These are phyloP conservation scores for Leuciscus idus DNA, from an alignment of 2,113 vertebrate genomes.

Conservation along the genomic window DNA sequence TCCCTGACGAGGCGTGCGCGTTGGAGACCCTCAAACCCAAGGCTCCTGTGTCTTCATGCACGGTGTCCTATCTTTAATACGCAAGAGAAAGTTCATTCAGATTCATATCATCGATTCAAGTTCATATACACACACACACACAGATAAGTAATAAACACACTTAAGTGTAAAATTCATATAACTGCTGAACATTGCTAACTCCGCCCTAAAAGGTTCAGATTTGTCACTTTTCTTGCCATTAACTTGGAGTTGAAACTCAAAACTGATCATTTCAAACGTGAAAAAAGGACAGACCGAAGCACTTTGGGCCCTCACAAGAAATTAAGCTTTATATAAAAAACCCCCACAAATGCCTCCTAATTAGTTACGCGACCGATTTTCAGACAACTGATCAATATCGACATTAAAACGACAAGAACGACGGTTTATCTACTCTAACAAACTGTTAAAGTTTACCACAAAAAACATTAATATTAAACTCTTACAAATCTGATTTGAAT, in stretches of 20 bases:
- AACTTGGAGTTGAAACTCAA: neutral
- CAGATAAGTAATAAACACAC: neutral
- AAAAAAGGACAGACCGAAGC: slow-evolving; percentile 46
- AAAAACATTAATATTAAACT: slow-evolving; percentile 82
- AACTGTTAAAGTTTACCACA: slow-evolving; percentile 72
- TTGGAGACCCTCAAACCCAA: slow-evolving; percentile 37
- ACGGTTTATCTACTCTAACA: slow-evolving; percentile 72
- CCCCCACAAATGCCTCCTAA: slow-evolving; percentile 48
- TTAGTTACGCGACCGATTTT: slow-evolving; percentile 61
- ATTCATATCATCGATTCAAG: slow-evolving; percentile 61
- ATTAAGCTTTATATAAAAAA: slow-evolving; percentile 16
- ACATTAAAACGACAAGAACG: slow-evolving; percentile 68
- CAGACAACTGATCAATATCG: slow-evolving; percentile 71
- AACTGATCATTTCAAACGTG: neutral
- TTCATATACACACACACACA: slow-evolving; percentile 30
- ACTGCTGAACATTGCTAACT: too few relatives aligned
- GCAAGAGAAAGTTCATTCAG: slow-evolving; percentile 56
- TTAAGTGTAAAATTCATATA: too few relatives aligned
- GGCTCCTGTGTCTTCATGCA: slow-evolving; percentile 57
- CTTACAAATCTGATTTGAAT: slow-evolving; percentile 82
- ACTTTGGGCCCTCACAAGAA: slow-evolving; percentile 53
- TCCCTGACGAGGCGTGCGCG: slow-evolving; percentile 73
- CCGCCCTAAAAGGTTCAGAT: too few relatives aligned
- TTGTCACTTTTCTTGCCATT: too few relatives aligned
- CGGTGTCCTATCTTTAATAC: slow-evolving; percentile 51